Base-by-base conservation (phyloP, 2,888 invertebrate genomes). In the Nomada ruficornis region DNA sequence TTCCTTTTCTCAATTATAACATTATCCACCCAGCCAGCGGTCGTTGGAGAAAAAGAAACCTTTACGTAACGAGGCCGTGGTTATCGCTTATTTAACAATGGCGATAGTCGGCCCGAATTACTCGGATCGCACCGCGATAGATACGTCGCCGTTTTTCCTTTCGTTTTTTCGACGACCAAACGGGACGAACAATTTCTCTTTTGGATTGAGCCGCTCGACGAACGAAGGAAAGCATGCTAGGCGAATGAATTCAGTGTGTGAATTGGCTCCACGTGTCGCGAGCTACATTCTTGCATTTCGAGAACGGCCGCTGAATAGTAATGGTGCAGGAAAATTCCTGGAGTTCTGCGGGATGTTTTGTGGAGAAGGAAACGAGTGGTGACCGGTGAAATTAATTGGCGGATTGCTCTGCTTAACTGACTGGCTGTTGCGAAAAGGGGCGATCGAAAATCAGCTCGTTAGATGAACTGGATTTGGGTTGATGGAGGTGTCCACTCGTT, bases 221-320 rank as follows among this genome's bases (percentile, higher is more conserved):
- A 59, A 64, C 59, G 71, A 54, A 75, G 73, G 80, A 81, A 84
- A 72, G 72, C 57, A 60, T 59, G 72, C 15, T 10, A 78, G 65
- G 69, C 77, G 80, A 73, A 81, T 69, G 80, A 81, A 69, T 63
- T 57, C 60, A 29, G 62, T 63, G 36, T 74, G 52, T 77, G 57
- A 23, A 80, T 78, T 75, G 80, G 71, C 70, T 65, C 50, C 71
- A 69, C 72, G 77, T 65, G 71, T 76, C 74, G 52, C 68, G 67
- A 52, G 54, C 62, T 42, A 86, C 79, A 79, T 85, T 86, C 79
- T 82, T 77, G 76, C 54, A 64, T 68, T 70, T 63, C 69, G 77
- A 75, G 73, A 47, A 73, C 78, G 26, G 59, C 54, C 50, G 36
- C 59, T 64, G 73, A 75, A 77, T 72, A 55, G 65, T 42, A 80